phyloP scores from a whole-genome alignment of 2,888 invertebrate species.

The Suillia variegata region DNA sequence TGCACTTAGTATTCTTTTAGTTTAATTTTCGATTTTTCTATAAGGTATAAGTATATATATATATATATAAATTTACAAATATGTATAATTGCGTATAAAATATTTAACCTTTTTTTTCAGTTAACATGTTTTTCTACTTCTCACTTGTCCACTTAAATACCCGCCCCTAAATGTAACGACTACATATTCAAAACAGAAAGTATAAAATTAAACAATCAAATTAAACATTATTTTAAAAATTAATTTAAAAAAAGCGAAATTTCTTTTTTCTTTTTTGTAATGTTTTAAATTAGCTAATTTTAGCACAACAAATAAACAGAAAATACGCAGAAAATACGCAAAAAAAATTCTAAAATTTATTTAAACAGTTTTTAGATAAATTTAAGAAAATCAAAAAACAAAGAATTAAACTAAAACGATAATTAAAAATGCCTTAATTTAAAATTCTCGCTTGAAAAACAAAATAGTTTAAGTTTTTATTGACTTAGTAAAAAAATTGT shows the following conservation, averaged over 20 bases:
- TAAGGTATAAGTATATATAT: constrained; percentile 35
- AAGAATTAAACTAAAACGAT: too few relatives aligned
- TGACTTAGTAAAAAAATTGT: too few relatives aligned
- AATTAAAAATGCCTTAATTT: too few relatives aligned
- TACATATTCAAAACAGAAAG: constrained; percentile 17
- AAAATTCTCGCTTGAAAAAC: constrained; percentile 35
- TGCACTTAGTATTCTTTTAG: constrained; percentile 19
- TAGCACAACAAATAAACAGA: not conserved
- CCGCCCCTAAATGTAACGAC: constrained; percentile 9
- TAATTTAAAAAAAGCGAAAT: constrained; percentile 36
- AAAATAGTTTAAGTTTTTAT: constrained; percentile 13
- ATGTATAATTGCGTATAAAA: constrained; percentile 14
- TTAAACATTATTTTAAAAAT: constrained; percentile 31
- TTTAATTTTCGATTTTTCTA: constrained; percentile 29
- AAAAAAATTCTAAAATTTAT: constrained; percentile 26
- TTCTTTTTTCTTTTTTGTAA: too few relatives aligned
- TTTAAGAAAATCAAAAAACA: too few relatives aligned
- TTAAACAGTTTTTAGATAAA: too few relatives aligned
- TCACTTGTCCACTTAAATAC: too few relatives aligned
- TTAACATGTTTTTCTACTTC: too few relatives aligned
- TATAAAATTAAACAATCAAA: constrained; percentile 17
- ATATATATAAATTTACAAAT: constrained; percentile 24
- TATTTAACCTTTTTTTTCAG: too few relatives aligned
- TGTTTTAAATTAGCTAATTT: not conserved
- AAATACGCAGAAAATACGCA: too few relatives aligned